These are phyloP conservation scores for Polypedilum vanderplanki DNA, from an alignment of 1,140 invertebrate genomes.

Conservation along the genomic window DNA sequence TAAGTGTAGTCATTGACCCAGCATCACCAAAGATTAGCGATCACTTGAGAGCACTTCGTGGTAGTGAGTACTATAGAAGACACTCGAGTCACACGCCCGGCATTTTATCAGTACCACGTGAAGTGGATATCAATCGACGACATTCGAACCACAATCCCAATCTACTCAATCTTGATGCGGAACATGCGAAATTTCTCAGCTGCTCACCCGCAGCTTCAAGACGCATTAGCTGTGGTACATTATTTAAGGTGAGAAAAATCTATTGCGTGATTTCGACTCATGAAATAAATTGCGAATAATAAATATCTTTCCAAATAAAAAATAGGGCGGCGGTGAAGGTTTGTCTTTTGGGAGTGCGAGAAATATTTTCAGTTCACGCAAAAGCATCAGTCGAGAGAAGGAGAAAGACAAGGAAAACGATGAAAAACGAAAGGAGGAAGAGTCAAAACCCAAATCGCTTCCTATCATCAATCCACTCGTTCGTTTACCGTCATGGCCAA, in stretches of 20 bases:
- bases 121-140: constrained; percentile 44
- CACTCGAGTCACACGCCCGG: constrained; percentile 42
- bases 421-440: constrained; percentile 34
- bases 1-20: constrained; percentile 62
- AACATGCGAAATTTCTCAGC: constrained; percentile 52
- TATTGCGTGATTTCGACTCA: background rate
- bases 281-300: background rate
- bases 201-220: constrained; percentile 67
- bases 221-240: constrained; percentile 68
- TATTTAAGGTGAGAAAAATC: constrained; percentile 55
- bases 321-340: constrained; percentile 43
- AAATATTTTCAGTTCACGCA: constrained; percentile 40
- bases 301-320: constrained; percentile 39
- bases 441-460: constrained; percentile 57
- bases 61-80: constrained; percentile 37
- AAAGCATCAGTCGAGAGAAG: constrained; percentile 34
- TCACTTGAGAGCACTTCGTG: constrained; percentile 33
- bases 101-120: constrained; percentile 38
- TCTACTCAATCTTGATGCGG: constrained; percentile 50
- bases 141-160: constrained; percentile 53
- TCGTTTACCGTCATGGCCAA: constrained; percentile 77
- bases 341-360: constrained; percentile 52
- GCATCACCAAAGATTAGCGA: constrained; percentile 49
- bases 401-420: constrained; percentile 43
- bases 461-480: constrained; percentile 88